A percentile compares a stretch with the other conserved stretches of the same genome.
Evolutionary conservation across 2,888 invertebrate genomes (phyloP).

Genomic region (Pegoplata infirma): DNA sequence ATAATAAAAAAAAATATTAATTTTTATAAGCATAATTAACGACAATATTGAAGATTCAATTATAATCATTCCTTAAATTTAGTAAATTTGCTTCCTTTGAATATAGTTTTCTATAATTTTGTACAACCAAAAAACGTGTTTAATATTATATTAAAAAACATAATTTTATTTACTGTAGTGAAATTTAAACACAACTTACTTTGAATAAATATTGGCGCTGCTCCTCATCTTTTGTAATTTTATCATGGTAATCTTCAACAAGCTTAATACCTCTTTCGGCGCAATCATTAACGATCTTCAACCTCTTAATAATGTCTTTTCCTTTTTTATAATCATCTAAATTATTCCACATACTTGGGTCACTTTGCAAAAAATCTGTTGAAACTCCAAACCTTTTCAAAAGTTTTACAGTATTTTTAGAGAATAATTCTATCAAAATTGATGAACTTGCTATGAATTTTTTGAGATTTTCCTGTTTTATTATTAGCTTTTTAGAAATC

Average conservation of each 20-base stretch:
- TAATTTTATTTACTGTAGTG: not conserved
- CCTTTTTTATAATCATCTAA: not conserved
- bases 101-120: slow-evolving; percentile 16
- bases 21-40: not conserved
- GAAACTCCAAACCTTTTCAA: not conserved
- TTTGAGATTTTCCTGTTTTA: not conserved
- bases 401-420: not conserved
- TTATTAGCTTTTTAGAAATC: not conserved
- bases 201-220: slow-evolving; percentile 13
- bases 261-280: slow-evolving; percentile 24
- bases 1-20: not conserved
- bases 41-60: too few relatives aligned
- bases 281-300: not conserved
- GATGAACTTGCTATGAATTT: not conserved
- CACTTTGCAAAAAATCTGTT: not conserved
- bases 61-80: too few relatives aligned
- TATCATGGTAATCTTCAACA: slow-evolving; percentile 19
- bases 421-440: not conserved
- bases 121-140: slow-evolving; percentile 8
- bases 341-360: not conserved
- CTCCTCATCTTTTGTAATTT: slow-evolving; percentile 19
- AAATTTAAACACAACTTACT: slow-evolving; percentile 6
- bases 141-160: too few relatives aligned
- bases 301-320: not conserved
- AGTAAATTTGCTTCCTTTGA: too few relatives aligned